phyloP scores from a whole-genome alignment of 2,797 vertebrate genomes.

The Caiman crocodilus region DNA sequence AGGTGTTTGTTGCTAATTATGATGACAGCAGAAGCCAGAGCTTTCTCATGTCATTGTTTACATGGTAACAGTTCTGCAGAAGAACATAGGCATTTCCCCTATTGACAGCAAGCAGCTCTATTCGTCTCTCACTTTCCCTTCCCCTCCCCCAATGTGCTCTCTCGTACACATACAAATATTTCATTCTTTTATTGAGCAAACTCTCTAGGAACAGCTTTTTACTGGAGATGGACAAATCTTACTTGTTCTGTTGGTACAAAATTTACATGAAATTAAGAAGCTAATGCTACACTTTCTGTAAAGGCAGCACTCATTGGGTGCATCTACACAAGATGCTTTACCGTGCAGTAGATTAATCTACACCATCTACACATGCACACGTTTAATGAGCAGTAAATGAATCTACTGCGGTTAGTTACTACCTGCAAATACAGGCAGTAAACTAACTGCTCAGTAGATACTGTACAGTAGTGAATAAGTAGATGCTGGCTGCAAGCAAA shows the following conservation, averaged over 20 bases:
- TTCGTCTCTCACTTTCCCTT: not conserved
- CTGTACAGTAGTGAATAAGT: too few relatives aligned
- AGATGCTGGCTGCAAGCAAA: too few relatives aligned
- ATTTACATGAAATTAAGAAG: not conserved
- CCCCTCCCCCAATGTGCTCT: not conserved
- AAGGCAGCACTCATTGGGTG: too few relatives aligned
- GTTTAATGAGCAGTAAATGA: too few relatives aligned
- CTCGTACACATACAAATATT: not conserved
- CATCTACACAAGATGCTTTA: too few relatives aligned
- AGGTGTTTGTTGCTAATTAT: not conserved
- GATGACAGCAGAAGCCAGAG: rapidly evolving
- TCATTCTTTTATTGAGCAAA: not conserved
- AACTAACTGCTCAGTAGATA: too few relatives aligned
- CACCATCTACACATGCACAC: too few relatives aligned
- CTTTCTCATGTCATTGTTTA: not conserved
- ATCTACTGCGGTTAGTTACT: too few relatives aligned
- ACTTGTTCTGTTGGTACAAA: not conserved
- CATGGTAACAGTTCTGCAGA: not conserved
- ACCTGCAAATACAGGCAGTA: too few relatives aligned
- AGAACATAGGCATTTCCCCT: not conserved
- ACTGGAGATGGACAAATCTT: not conserved
- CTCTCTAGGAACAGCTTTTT: too few relatives aligned
- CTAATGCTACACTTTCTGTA: not conserved
- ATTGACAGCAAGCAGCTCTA: too few relatives aligned
- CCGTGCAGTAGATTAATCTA: too few relatives aligned